These are phyloP conservation scores for Antennarius striatus DNA, from an alignment of 2,113 vertebrate species.

Conservation along the genomic window DNA sequence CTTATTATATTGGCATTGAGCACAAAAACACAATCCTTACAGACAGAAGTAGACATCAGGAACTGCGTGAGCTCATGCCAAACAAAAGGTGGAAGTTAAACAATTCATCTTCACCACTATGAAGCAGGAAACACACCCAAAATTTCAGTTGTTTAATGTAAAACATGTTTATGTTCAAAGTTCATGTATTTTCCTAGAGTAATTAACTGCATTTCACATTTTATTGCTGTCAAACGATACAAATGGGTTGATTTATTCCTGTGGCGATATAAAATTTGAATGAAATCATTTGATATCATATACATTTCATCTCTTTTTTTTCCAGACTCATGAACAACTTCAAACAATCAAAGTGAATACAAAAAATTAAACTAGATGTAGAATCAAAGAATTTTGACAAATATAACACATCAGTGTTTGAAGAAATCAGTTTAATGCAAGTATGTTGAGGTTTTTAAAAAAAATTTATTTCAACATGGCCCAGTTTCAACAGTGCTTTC, in stretches of 20 bases:
- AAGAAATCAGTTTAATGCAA: constrained; percentile 9
- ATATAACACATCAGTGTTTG: constrained; percentile 1
- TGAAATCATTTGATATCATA: too few relatives aligned
- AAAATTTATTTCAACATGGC: constrained; percentile 75
- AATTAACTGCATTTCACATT: neutral
- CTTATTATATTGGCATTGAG: neutral
- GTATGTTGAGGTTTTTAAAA: neutral
- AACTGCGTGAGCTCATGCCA: neutral
- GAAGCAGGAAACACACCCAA: neutral
- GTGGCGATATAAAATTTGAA: neutral
- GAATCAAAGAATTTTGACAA: neutral
- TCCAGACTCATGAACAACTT: neutral
- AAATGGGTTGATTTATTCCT: neutral
- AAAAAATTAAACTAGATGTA: neutral
- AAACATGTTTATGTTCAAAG: neutral
- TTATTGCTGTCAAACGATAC: constrained; percentile 5
- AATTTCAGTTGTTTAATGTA: constrained; percentile 23
- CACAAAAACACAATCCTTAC: neutral
- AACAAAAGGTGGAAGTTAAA: constrained; percentile 12
- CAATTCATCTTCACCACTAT: neutral
- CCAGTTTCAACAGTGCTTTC: constrained; percentile 85
- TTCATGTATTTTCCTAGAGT: neutral
- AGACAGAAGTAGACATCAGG: neutral
- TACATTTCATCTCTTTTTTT: neutral
- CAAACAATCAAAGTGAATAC: neutral